These are phyloP conservation scores for Entomyzon cyanotis DNA, from an alignment of 2,113 vertebrate species.

Conservation along the genomic window DNA sequence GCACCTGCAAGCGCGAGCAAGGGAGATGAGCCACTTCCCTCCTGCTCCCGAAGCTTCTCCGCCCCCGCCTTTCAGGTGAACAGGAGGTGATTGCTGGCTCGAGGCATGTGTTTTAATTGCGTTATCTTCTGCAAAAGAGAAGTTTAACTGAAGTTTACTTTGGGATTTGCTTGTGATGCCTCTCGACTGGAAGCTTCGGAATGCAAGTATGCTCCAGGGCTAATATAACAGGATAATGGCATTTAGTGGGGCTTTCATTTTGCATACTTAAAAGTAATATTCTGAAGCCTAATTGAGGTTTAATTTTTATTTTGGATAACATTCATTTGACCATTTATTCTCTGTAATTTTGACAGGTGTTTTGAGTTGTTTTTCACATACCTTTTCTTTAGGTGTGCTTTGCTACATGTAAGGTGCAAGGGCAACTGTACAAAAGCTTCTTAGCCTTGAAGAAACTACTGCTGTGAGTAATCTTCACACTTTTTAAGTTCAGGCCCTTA, in stretches of 20 bases:
- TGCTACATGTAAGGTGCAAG: neutral
- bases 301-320: neutral
- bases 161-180: neutral
- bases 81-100: neutral
- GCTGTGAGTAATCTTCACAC: neutral
- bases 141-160: neutral
- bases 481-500: neutral
- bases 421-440: neutral
- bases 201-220: neutral
- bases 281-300: neutral
- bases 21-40: neutral
- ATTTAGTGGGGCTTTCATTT: neutral
- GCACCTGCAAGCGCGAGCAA: neutral
- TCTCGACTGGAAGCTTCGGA: neutral
- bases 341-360: neutral
- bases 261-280: neutral
- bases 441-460: neutral
- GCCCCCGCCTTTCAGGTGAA: neutral
- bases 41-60: neutral
- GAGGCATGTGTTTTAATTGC: neutral
- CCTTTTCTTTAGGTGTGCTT: neutral
- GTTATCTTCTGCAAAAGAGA: neutral
- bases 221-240: fast-evolving
- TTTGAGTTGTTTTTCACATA: neutral
- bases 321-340: neutral